These are phyloP conservation scores for Tenthredo distinguenda DNA, from an alignment of 2,888 invertebrate genomes.

Conservation along the genomic window DNA sequence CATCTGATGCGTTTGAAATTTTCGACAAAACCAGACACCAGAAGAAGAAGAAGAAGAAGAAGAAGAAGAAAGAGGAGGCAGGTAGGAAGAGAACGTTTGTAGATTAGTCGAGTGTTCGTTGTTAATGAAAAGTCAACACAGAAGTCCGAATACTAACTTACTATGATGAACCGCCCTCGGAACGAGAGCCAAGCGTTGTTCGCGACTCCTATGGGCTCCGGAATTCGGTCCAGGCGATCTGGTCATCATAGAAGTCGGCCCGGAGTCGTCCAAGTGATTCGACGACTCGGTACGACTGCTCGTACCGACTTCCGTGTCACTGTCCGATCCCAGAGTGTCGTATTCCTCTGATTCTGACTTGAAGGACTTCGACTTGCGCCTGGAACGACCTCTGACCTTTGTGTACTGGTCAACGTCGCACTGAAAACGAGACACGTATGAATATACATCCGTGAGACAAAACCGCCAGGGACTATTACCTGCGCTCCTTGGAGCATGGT, in stretches of 20 bases:
- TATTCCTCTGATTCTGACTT: slow-evolving; percentile 82
- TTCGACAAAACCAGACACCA: slow-evolving; percentile 37
- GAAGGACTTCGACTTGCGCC: slow-evolving; percentile 79
- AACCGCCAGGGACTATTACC: slow-evolving; percentile 61
- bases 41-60: slow-evolving; percentile 54
- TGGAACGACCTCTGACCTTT: slow-evolving; percentile 75
- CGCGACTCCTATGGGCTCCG: slow-evolving; percentile 74
- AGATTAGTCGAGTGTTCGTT: slow-evolving; percentile 62
- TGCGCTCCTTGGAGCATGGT: slow-evolving; percentile 75
- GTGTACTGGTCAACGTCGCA: slow-evolving; percentile 74
- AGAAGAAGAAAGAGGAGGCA: slow-evolving; percentile 53
- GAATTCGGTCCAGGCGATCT: slow-evolving; percentile 76
- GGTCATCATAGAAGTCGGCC: slow-evolving; percentile 72
- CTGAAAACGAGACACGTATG: slow-evolving; percentile 62
- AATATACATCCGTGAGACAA: neutral
- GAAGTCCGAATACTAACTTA: slow-evolving; percentile 81
- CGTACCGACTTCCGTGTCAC: slow-evolving; percentile 79
- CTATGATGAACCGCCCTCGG: slow-evolving; percentile 81
- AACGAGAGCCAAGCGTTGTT: slow-evolving; percentile 79
- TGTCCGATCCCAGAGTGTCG: slow-evolving; percentile 81
- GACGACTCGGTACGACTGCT: slow-evolving; percentile 79
- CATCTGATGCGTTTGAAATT: slow-evolving; percentile 68
- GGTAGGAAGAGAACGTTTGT: slow-evolving; percentile 48
- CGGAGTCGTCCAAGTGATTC: slow-evolving; percentile 79
- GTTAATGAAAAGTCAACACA: slow-evolving; percentile 68